These are phyloP conservation scores for Drosophila guanche DNA, from an alignment of 1,140 invertebrate species.

Conservation along the genomic window DNA sequence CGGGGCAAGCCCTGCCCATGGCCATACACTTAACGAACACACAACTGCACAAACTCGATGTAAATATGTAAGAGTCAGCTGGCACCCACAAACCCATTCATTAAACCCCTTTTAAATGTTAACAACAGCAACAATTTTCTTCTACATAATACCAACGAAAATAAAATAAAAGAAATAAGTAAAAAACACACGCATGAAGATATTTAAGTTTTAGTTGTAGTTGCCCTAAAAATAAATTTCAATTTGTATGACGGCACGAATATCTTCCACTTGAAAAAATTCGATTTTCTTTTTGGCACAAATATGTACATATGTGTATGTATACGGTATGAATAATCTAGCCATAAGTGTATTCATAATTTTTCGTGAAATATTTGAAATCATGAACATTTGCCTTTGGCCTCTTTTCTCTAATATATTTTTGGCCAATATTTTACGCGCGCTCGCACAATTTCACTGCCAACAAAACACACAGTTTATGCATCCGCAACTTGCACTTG, in stretches of 20 bases:
- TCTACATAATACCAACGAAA: slow-evolving; percentile 55
- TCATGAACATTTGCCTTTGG: slow-evolving; percentile 45
- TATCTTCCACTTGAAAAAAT: slow-evolving; percentile 68
- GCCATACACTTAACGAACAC: slow-evolving; percentile 37
- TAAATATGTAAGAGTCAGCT: no score
- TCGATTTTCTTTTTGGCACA: slow-evolving; percentile 49
- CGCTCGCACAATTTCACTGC: slow-evolving; percentile 54
- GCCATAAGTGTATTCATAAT: slow-evolving; percentile 32
- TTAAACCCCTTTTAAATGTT: slow-evolving; percentile 60
- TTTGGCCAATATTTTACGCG: slow-evolving; percentile 42
- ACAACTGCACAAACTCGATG: slow-evolving; percentile 12
- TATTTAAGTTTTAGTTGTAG: slow-evolving; percentile 44
- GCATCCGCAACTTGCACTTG: not conserved
- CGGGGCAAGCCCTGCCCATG: slow-evolving; percentile 41
- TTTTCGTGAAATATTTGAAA: no score
- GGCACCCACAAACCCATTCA: slow-evolving; percentile 42
- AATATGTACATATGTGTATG: slow-evolving; percentile 1
- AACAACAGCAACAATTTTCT: slow-evolving; percentile 47
- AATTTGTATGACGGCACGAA: slow-evolving; percentile 68
- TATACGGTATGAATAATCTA: slow-evolving; percentile 32
- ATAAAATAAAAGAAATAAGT: slow-evolving; percentile 15
- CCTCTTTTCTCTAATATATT: slow-evolving; percentile 37
- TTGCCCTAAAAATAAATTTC: slow-evolving; percentile 78
- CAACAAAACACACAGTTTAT: slow-evolving; percentile 28
- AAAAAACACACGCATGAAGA: slow-evolving; percentile 6